phyloP scores from a whole-genome alignment of 2,113 vertebrate genomes.

The Sceloporus undulatus region DNA sequence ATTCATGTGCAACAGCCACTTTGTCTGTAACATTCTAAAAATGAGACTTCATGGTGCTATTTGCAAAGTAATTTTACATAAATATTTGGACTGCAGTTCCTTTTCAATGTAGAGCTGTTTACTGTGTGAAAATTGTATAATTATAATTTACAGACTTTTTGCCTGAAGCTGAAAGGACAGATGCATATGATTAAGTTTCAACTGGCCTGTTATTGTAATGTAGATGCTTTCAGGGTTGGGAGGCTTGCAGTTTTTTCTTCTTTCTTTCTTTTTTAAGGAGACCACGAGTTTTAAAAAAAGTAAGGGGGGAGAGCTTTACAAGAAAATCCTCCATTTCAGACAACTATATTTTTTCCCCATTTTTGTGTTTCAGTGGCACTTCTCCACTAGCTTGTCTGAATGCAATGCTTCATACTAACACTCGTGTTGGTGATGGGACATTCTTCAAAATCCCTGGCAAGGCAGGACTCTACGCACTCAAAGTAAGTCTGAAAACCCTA shows the following conservation, averaged over 20 bases:
- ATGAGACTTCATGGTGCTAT: slow-evolving; percentile 74
- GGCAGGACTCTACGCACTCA: slow-evolving; percentile 88
- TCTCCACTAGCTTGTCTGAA: slow-evolving; percentile 90
- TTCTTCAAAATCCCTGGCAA: slow-evolving; percentile 91
- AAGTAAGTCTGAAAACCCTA: slow-evolving; percentile 82
- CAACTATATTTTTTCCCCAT: slow-evolving; percentile 63
- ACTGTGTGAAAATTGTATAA: slow-evolving; percentile 80
- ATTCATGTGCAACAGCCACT: slow-evolving; percentile 82
- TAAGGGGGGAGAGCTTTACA: slow-evolving; percentile 70
- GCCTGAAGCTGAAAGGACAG: slow-evolving; percentile 80
- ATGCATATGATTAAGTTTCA: slow-evolving; percentile 88
- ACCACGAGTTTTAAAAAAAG: slow-evolving; percentile 62
- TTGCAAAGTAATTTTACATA: slow-evolving; percentile 77
- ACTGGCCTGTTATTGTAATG: slow-evolving; percentile 86
- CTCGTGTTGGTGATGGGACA: slow-evolving; percentile 87
- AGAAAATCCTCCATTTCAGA: slow-evolving; percentile 70
- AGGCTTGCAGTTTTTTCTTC: slow-evolving; percentile 51
- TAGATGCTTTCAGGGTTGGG: slow-evolving; percentile 83
- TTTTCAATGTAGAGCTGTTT: slow-evolving; percentile 72
- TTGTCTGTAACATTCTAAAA: slow-evolving; percentile 81
- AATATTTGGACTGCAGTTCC: slow-evolving; percentile 77
- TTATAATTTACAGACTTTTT: slow-evolving; percentile 82
- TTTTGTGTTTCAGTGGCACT: slow-evolving; percentile 87
- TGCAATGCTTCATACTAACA: slow-evolving; percentile 90
- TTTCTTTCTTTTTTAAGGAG: slow-evolving; percentile 58